These are phyloP conservation scores for Muscicapa adusta DNA, from an alignment of 2,113 vertebrate genomes.

Conservation along the genomic window DNA sequence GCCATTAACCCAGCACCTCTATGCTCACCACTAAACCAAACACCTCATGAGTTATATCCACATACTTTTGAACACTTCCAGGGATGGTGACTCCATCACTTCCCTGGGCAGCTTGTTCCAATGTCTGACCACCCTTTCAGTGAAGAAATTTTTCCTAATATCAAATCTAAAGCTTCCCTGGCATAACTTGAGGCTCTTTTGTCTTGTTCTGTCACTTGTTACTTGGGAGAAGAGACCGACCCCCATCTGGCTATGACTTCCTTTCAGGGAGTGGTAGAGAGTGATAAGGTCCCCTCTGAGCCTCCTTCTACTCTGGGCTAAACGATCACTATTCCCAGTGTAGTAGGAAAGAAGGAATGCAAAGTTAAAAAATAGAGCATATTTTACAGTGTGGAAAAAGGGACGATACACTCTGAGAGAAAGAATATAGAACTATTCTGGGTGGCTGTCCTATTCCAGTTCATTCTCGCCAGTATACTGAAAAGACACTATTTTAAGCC, in stretches of 20 bases:
- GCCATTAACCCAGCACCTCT: neutral
- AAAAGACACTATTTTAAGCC: neutral
- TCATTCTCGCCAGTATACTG: neutral
- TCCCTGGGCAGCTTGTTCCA: neutral
- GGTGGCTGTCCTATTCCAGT: neutral
- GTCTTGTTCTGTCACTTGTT: neutral
- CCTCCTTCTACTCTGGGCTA: neutral
- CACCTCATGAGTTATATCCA: neutral
- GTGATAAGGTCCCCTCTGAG: neutral
- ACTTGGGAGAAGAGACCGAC: rapidly evolving
- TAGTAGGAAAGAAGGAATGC: neutral
- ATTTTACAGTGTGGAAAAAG: neutral
- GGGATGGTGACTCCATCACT: neutral
- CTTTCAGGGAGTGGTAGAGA: neutral
- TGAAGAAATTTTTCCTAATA: neutral
- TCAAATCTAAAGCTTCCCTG: neutral
- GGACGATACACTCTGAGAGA: neutral
- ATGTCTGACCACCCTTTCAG: neutral
- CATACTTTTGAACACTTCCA: neutral
- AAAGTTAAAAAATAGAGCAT: neutral
- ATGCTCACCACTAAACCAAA: neutral
- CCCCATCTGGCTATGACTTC: neutral
- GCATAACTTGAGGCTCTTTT: neutral
- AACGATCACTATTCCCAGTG: neutral
- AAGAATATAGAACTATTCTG: neutral